Evolutionary conservation across 2,113 vertebrate genomes (phyloP).

Genomic region (Alexandromys fortis): DNA sequence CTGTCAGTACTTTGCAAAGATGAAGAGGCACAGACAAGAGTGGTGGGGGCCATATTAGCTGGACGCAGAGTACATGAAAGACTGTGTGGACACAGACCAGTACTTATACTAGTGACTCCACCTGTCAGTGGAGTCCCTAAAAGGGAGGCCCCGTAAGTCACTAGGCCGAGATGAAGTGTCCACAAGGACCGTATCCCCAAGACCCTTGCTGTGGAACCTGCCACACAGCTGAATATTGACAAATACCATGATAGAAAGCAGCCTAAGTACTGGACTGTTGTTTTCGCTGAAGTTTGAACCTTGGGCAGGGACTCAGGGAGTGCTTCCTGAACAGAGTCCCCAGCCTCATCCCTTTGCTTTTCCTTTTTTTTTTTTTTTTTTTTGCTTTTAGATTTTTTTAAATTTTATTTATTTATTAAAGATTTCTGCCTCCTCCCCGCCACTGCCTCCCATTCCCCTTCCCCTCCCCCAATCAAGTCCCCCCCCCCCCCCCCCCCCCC

Average conservation of each 20-base stretch:
- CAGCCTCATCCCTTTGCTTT: background rate
- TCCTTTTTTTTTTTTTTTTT: too few species aligned
- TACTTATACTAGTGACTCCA: constrained; percentile 85
- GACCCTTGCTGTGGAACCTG: constrained; percentile 95
- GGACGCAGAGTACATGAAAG: constrained; percentile 87
- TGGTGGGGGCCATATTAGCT: constrained; percentile 92
- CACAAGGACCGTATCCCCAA: constrained; percentile 90
- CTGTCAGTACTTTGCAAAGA: constrained; percentile 94
- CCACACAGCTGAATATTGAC: constrained; percentile 94
- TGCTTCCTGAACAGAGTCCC: background rate
- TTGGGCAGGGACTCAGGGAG: background rate
- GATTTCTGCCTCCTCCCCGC: too few species aligned
- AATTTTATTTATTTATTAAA: too few species aligned
- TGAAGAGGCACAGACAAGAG: constrained; percentile 92
- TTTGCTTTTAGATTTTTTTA: too few species aligned
- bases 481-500: too few species aligned
- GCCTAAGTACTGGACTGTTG: constrained; percentile 96
- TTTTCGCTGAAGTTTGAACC: constrained; percentile 91
- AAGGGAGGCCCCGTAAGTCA: constrained; percentile 90
- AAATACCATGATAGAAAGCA: constrained; percentile 93
- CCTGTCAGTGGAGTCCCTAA: constrained; percentile 86
- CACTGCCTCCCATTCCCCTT: too few species aligned
- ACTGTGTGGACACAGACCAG: constrained; percentile 91
- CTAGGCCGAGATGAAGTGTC: constrained; percentile 91
- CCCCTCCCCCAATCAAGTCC: too few species aligned